Evolutionary conservation across 2,113 vertebrate species (phyloP).

Genomic region (Otocyon megalotis): DNA sequence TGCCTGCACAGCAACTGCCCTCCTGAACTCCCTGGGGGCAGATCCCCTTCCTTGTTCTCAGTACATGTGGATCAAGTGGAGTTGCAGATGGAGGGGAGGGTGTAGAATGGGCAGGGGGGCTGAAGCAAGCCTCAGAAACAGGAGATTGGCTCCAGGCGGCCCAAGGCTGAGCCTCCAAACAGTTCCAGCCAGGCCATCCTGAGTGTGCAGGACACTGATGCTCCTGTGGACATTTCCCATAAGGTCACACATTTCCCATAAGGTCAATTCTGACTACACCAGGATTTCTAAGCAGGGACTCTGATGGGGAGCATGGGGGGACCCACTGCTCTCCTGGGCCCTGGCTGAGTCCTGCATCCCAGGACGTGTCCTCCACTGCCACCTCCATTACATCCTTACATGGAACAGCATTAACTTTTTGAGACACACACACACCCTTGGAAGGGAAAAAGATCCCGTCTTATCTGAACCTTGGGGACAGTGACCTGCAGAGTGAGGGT

Average conservation of each 20-base stretch:
- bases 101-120: background rate
- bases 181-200: background rate
- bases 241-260: accelerated
- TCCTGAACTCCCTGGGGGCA: background rate
- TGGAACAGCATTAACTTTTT: accelerated
- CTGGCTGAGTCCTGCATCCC: background rate
- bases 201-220: accelerated
- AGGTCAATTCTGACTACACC: background rate
- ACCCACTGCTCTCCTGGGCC: background rate
- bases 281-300: too few species aligned
- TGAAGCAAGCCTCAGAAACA: background rate
- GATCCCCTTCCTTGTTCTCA: background rate
- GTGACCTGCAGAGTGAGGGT: background rate
- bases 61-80: too few species aligned
- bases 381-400: too few species aligned
- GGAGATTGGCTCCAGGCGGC: background rate
- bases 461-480: accelerated
- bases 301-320: accelerated
- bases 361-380: background rate
- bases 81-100: background rate
- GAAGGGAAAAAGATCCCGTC: too few species aligned
- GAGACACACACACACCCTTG: background rate
- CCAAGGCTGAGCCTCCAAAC: background rate
- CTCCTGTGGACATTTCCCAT: accelerated
- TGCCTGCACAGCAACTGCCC: background rate